A percentile compares a stretch with the other conserved stretches of the same genome.
Conservation (phyloP, 2,888 invertebrate genomes). For the Coleophora deauratella region DNA sequence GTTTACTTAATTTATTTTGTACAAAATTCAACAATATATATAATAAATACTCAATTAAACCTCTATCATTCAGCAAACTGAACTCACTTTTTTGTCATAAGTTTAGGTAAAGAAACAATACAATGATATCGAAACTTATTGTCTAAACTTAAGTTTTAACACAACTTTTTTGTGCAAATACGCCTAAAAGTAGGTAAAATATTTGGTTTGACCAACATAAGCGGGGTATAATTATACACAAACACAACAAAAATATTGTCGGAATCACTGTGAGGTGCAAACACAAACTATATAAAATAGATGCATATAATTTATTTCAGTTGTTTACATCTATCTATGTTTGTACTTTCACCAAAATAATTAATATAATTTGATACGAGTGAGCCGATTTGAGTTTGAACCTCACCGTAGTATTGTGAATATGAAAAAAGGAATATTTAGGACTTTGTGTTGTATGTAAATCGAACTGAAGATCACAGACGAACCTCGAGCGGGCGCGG, state of each 20-base stretch:
- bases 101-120: constrained; percentile 67
- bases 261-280: neutral
- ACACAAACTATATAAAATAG: neutral
- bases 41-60: constrained; percentile 75
- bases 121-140: constrained; percentile 72
- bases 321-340: neutral
- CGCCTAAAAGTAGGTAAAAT: constrained; percentile 69
- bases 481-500: constrained; percentile 35
- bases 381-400: too few relatives aligned
- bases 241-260: neutral
- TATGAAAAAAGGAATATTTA: too few relatives aligned
- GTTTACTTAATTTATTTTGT: constrained; percentile 77
- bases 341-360: too few relatives aligned
- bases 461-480: constrained; percentile 22
- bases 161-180: constrained; percentile 75
- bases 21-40: constrained; percentile 77
- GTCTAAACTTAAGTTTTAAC: constrained; percentile 73
- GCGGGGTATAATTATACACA: constrained; percentile 5
- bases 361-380: too few relatives aligned
- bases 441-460: constrained; percentile 5
- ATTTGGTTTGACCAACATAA: constrained; percentile 68
- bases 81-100: constrained; percentile 74
- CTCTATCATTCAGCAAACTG: constrained; percentile 74
- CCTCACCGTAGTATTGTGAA: too few relatives aligned
- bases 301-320: neutral